These are phyloP conservation scores for Acromyrmex heyeri DNA, from an alignment of 1,140 invertebrate genomes.

Conservation along the genomic window DNA sequence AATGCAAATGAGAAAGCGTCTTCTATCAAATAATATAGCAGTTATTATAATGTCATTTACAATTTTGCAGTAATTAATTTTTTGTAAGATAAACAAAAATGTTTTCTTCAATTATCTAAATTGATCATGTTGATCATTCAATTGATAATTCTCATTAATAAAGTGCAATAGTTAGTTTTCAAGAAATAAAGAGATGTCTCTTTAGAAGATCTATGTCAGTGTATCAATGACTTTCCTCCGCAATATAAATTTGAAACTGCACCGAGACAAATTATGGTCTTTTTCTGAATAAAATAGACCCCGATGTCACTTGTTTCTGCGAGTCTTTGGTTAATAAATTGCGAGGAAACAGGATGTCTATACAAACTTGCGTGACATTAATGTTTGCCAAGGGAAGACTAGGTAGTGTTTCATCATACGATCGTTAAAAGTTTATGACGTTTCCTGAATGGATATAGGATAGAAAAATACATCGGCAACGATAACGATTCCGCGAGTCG, in stretches of 20 bases:
- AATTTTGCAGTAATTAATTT: no score
- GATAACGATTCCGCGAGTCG: slow-evolving; percentile 58
- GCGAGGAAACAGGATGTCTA: slow-evolving; percentile 15
- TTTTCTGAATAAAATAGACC: slow-evolving; percentile 58
- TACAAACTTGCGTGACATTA: slow-evolving; percentile 44
- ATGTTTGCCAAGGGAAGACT: slow-evolving; percentile 38
- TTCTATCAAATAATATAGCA: no score
- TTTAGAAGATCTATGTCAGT: no score
- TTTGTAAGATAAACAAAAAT: no score
- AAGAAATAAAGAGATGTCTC: no score
- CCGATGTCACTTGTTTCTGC: slow-evolving; percentile 1
- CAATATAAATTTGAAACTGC: neutral
- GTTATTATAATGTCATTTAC: no score
- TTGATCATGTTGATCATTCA: no score
- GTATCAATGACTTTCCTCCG: no score
- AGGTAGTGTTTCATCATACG: slow-evolving; percentile 62
- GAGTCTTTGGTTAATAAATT: slow-evolving; percentile 15
- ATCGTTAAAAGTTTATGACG: slow-evolving; percentile 73
- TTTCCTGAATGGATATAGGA: slow-evolving; percentile 31
- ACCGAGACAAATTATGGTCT: neutral
- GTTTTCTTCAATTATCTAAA: no score
- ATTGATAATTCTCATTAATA: no score
- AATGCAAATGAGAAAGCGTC: no score
- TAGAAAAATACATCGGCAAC: slow-evolving; percentile 27
- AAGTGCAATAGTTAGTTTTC: no score